A percentile compares a stretch with the other conserved stretches of the same genome.
Evolutionary conservation across 30 jellyfish, hydroid and myxozoan species (phyloP).

Genomic region (Pelagia noctiluca): DNA sequence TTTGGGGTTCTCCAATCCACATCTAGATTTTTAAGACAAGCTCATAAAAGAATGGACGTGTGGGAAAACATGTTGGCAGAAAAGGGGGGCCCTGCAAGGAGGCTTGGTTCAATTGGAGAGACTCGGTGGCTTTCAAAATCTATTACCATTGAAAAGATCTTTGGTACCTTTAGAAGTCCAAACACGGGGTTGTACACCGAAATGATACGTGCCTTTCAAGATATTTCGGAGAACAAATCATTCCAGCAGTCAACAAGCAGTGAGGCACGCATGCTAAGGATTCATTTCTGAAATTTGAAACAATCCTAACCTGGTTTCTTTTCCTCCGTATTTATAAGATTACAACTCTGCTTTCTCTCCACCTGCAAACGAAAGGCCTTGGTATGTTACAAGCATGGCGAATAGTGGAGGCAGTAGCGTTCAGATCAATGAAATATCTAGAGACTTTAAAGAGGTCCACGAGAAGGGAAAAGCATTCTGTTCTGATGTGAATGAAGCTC

Average conservation of each 20-base stretch:
- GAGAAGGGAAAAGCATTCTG: conserved; percentile 27
- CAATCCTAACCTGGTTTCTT: conserved; percentile 21
- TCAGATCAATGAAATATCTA: conserved; percentile 21
- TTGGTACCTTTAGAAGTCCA: conserved; percentile 25
- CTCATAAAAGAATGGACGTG: conserved; percentile 39
- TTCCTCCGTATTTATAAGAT: conserved; percentile 21
- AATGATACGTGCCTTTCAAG: background rate
- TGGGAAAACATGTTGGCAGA: conserved; percentile 40
- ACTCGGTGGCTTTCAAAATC: conserved; percentile 66
- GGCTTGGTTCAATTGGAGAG: conserved; percentile 48
- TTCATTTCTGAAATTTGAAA: conserved; percentile 30
- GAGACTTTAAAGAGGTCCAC: conserved; percentile 14
- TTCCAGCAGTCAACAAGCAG: conserved; percentile 13
- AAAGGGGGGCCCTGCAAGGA: conserved; percentile 9
- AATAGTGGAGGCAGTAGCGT: conserved; percentile 32
- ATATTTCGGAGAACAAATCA: background rate
- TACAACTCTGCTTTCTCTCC: conserved; percentile 33
- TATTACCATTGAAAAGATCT: conserved; percentile 40
- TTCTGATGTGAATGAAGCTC: conserved; percentile 10
- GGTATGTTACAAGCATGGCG: conserved; percentile 62
- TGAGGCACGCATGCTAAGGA: conserved; percentile 4
- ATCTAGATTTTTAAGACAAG: conserved; percentile 41
- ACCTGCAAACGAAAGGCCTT: conserved; percentile 48
- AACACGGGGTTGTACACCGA: conserved; percentile 6
- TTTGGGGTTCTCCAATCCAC: conserved; percentile 34